Evolutionary conservation across 2,113 vertebrate genomes (phyloP), one percentile per base, ranked within the genome.

Genomic region (Hyperopisus bebe): DNA sequence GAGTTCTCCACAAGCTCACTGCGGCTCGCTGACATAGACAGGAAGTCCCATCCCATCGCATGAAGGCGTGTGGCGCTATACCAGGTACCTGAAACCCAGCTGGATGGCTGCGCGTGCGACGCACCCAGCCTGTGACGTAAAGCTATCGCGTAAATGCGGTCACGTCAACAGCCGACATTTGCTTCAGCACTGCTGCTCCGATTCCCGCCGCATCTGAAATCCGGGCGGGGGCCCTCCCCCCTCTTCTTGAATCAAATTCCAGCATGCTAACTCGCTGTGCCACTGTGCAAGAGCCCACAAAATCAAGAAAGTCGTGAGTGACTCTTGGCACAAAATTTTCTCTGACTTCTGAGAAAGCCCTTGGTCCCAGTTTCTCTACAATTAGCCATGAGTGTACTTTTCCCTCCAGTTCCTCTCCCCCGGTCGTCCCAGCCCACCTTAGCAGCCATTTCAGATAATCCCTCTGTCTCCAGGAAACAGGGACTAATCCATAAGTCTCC

Each of bases 401-500:
- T 21, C 86, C 48, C 85, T 48, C 27, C 15, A 21, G 31, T 80
- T 53, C 31, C 48, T 42, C 27, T 24, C 19, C 24, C 87, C 66
- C 85, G 27, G 94, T 93, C 93, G 89, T 39, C 74, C 17, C 35
- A 42, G 44, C 9, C 27, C 66, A 46, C 82, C 86, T 88, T 82
- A 93, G 90, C 90, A 91, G 90, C 91, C 92, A 86, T 88, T 88
- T 90, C 88, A 91, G 93, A 92, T 96, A 94, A 95, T 95, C 96
- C 94, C 82, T 39, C 91, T 88, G 93, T 92, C 93, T 94, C 90
- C 90, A 92, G 94, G 93, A 96, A 93, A 93, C 92, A 89, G 91
- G 95, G 90, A 95, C 93, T 95, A 95, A 96, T 96, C 95, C 93
- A 70, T 77, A 89, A 91, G 94, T 92, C 91, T 92, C 92, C 88